Base-by-base conservation (phyloP, 2,797 vertebrate genomes). In the Gallinago stenura region DNA sequence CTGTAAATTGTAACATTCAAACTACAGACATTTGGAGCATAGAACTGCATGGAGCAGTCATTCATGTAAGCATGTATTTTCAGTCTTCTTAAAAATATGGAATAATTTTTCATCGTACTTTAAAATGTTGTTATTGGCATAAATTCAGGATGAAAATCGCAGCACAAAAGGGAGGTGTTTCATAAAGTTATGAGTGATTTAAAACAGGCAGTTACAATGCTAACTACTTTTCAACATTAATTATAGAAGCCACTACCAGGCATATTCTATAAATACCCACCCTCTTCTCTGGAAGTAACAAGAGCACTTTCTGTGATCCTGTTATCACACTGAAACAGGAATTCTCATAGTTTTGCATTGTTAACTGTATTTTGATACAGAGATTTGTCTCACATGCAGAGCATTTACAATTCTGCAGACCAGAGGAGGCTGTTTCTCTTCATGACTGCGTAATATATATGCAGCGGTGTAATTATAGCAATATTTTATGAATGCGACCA, bases 311-410 rank as follows among this genome's bases (percentile, higher is more conserved):
- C 76, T 93, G 54, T 92, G 91, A 92, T 96, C 82, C 57, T 70
- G 85, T 95, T 96, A 94, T 93, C 91, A 90, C 61, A 48, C 37
- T 33, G 48, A 87, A 93, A 75, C 92, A 96, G 92, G 39, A 72
- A 86, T 82, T 96, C 82, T 83, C 57, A 33, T 33, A 12, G 6
- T 81, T 93, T 89, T 65, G 13, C 26, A 76, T 64, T 89, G 61
- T 65, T 88, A 95, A 72, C 77, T 71, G n/a, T 54, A 86, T 96
- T 92, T 89, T 79, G 75, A 50, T 87, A 77, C 37, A 83, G 64
- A 86, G 83, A 60, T 88, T 94, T 69, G 28, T 51, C 58, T 91
- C 61, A 65, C 31, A 76, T 33, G 35, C 10, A 41, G 37, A 93
- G 24, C 7, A 61, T 80, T 89, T 75, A 77, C 33, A 85, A 3